Percentiles rank a stretch among this genome's conserved stretches.
Conservation (phyloP, 2,113 vertebrate species). For the Onychostoma macrolepis region DNA sequence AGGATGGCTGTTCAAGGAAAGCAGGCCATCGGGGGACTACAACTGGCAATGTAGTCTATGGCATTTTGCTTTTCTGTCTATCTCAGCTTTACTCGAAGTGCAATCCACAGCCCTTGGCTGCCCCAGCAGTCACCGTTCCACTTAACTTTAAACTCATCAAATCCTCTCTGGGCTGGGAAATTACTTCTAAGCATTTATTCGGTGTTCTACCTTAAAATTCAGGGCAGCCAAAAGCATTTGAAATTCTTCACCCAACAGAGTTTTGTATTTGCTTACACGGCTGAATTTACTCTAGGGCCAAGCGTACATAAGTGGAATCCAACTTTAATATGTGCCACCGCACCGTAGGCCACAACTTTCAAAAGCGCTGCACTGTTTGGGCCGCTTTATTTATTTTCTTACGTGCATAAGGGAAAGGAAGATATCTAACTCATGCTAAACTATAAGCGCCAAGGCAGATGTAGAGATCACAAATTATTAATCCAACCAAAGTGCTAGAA, state of each 20-base stretch:
- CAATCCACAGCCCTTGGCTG: constrained; percentile 17
- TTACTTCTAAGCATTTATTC: constrained; percentile 43
- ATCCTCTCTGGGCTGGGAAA: constrained; percentile 41
- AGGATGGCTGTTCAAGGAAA: constrained; percentile 10
- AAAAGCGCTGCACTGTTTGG: constrained; percentile 1
- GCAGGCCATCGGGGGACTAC: too few species aligned
- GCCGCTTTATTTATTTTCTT: neutral
- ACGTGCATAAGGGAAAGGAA: neutral
- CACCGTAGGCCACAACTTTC: constrained; percentile 2
- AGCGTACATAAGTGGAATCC: constrained; percentile 12
- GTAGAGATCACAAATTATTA: constrained; percentile 16
- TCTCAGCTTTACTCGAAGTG: constrained; percentile 36
- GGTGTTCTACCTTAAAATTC: constrained; percentile 50
- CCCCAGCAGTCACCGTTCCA: constrained; percentile 40
- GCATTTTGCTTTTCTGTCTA: constrained; percentile 38
- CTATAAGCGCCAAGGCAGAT: neutral
- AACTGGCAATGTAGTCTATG: neutral
- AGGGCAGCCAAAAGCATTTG: constrained; percentile 37
- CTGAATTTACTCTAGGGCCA: constrained; percentile 39
- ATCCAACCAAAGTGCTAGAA: neutral
- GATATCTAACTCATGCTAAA: neutral
- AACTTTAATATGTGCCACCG: constrained; percentile 34
- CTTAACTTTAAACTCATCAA: constrained; percentile 43
- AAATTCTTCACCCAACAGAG: constrained; percentile 33
- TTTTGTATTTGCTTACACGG: constrained; percentile 45